Percentiles rank a stretch among this genome's conserved stretches.
Evolutionary conservation across 1,140 invertebrate genomes (phyloP).

Genomic region (Acyrthosiphon pisum): DNA sequence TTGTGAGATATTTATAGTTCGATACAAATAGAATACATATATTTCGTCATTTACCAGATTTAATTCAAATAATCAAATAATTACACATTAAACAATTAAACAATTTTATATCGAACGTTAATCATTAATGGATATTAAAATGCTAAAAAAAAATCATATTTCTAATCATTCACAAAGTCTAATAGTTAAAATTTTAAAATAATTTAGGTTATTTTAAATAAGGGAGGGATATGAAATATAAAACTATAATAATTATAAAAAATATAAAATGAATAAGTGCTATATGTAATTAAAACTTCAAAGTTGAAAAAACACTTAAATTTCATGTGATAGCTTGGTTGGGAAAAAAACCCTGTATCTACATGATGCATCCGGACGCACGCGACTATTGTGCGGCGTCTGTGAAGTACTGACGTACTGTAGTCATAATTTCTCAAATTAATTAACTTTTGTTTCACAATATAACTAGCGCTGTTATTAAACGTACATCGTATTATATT

Average conservation of each 20-base stretch:
- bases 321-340: background rate
- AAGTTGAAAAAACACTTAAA: background rate
- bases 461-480: background rate
- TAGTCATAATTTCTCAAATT: background rate
- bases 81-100: no score
- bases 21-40: no score
- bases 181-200: no score
- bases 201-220: no score
- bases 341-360: background rate
- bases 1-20: no score
- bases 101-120: no score
- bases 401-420: background rate
- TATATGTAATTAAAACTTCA: background rate
- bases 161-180: no score
- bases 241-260: background rate
- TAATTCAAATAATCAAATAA: no score
- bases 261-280: background rate
- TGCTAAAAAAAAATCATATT: no score
- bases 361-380: background rate
- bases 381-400: background rate
- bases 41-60: no score
- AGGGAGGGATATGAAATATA: background rate
- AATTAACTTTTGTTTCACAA: background rate
- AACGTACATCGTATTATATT: background rate
- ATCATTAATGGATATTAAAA: no score